Base-by-base conservation (phyloP, 2,113 vertebrate species). In the Cercopithecus mona region DNA sequence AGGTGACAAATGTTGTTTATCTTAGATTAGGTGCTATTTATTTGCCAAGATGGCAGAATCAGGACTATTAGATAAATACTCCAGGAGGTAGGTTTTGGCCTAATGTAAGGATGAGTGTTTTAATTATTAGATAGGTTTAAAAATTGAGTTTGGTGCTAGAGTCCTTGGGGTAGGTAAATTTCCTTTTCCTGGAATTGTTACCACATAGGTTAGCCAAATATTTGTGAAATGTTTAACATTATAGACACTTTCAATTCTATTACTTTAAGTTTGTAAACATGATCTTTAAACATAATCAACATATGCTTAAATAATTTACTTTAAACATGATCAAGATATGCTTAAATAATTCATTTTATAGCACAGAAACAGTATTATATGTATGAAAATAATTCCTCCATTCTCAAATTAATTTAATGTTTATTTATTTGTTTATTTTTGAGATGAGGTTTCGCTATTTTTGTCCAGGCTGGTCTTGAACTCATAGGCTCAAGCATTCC, bases 331-430 rank as follows among this genome's bases (percentile, higher is more conserved):
- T 8, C 16, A 82, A 94, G 30, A 32, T 57, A 50, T 32, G 2
- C 17, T 30, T 66, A 94, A 78, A 13, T 4, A 75, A 88, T 89
- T 82, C 64, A 78, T 82, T 97, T 80, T 91, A 76, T 81, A 72
- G 6, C 23, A 89, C 13, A 80, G 43, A 57, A 91, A 11, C 30
- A 45, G 80, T 59, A 57, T 83, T 83, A 27, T 9, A 18, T 38
- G 50, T 88, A 35, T 88, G n/a, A 78, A 87, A 90, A 94, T 32
- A 38, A 30, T 27, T 25, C 73, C 43, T 59, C 40, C 72, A 9
- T 84, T 75, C 17, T 68, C 66, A 45, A 17, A 86, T 80, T 97
- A 6, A 64, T 32, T 64, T 64, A 64, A 64, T 64, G 12, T 64
- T 64, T 30, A 32, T 64, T 32, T 30, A 30, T 64, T 64, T 55